Evolutionary conservation across 2,888 invertebrate genomes (phyloP), one percentile per base, ranked within the genome.

Genomic region (Spodoptera exigua): DNA sequence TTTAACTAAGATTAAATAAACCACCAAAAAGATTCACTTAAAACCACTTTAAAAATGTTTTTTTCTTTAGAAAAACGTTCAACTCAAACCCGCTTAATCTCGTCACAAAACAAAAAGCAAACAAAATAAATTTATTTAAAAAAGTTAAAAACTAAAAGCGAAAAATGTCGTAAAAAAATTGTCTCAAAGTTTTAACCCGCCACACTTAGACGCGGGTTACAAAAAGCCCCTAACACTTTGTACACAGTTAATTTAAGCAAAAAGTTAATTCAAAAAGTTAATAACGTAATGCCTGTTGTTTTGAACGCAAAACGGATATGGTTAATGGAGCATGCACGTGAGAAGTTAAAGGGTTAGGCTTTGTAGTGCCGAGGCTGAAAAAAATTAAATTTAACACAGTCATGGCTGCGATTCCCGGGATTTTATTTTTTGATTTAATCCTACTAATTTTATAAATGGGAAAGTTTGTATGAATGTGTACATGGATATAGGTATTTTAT

Each of bases 211-310:
- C 32, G 47, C 37, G 32, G 46, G 46, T 64, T 60, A 69, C 47
- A 65, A 74, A 70, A 65, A 62, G 48, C 53, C 57, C 7, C 32
- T 3, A 14, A 27, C 35, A 37, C 34, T 57, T 43, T 43, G 53
- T 60, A 61, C 56, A 46, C 56, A 64, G 62, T 61, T 70, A 70
- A 76, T 73, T 69, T 69, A 55, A 61, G 60, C 69, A 71, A 79
- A 76, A 79, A 74, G 74, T 63, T 66, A 71, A 76, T 71, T 68
- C 53, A 61, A 74, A 76, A 78, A 78, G 72, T 79, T 79, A 70
- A 78, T 71, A 74, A 72, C 70, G 46, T 63, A 75, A 70, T 70
- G 67, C 59, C 64, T 51, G 63, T 59, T 71, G 74, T 74, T 71
- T 59, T 66, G 61, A 70, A 65, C 63, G 48, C 43, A 45, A 35